Evolutionary conservation across 2,888 invertebrate species (phyloP), one percentile per base, ranked within the genome.

Genomic region (Idaea aversata): DNA sequence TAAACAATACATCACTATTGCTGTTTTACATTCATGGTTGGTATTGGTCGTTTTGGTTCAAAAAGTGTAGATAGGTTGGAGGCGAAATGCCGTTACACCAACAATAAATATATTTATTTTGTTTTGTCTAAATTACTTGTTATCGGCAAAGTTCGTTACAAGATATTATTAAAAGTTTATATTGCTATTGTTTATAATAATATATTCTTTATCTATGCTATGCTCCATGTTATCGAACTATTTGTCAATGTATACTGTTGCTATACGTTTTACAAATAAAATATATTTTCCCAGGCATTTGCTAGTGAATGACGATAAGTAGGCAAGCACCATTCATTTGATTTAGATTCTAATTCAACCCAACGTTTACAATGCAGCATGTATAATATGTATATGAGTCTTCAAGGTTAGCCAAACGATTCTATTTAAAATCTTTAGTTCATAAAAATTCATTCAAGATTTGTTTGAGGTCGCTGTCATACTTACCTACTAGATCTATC

Each of bases 141-240:
- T 87, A 87, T 88, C 88, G 77, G 75, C 71, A 74, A 70, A 85
- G 83, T 87, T 87, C 86, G 86, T 87, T 86, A 84, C 77, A 81
- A 86, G 78, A 77, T 78, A 74, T 78, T 78, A 78, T 77, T 77
- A 77, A 77, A 76, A 77, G 75, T 80, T 75, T 77, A 81, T 68
- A 68, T 77, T 79, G 78, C 83, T 79, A 87, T 88, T 91, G 88
- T 92, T 92, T 90, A 91, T 87, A 89, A 88, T 47, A 47, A 47
- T 47, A 47, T 47, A 86, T 77, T 83, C 83, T 85, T 86, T 79
- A 84, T 89, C 91, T 90, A 90, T 89, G 76, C 72, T 77, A 75
- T 84, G 78, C 78, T 68, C 68, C 62, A 78, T 83, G 84, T 88
- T 89, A 90, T 90, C 88, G 83, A 81, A 77, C 83, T 84, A 84